Conservation (phyloP, 1,140 invertebrate genomes). For the Meloidogyne floridensis region DNA sequence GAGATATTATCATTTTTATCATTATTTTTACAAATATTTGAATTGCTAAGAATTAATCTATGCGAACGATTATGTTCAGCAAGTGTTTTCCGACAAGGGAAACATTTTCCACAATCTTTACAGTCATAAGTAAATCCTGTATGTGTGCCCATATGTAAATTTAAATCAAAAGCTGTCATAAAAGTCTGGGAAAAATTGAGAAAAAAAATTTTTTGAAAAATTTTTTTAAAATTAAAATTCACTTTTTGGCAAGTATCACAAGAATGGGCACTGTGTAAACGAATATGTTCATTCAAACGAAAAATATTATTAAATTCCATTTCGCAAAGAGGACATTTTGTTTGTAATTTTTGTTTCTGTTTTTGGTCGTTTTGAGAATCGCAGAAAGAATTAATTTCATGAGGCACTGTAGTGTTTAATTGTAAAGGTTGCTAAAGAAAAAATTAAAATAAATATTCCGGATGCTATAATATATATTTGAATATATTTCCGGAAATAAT, state of each 20-base stretch:
- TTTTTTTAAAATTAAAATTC: neutral
- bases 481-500: too few relatives aligned
- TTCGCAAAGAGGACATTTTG: conserved; percentile 46
- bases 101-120: conserved; percentile 57
- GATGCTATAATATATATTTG: too few relatives aligned
- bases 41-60: conserved; percentile 36
- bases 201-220: neutral
- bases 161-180: conserved; percentile 53
- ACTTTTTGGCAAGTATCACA: conserved; percentile 47
- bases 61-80: conserved; percentile 54
- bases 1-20: conserved; percentile 4
- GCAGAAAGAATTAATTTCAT: neutral
- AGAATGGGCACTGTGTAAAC: conserved; percentile 41
- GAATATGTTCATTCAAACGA: conserved; percentile 42
- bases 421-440: conserved; percentile 1
- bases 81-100: conserved; percentile 51
- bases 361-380: neutral
- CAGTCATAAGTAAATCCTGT: conserved; percentile 54
- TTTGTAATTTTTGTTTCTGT: conserved; percentile 9
- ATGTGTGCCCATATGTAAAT: conserved; percentile 55
- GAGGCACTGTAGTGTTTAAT: neutral
- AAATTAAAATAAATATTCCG: neutral
- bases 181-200: conserved; percentile 43
- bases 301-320: conserved; percentile 48
- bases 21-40: neutral